Conservation (phyloP, 2,888 invertebrate genomes). For the Ptychoptera contaminata region DNA sequence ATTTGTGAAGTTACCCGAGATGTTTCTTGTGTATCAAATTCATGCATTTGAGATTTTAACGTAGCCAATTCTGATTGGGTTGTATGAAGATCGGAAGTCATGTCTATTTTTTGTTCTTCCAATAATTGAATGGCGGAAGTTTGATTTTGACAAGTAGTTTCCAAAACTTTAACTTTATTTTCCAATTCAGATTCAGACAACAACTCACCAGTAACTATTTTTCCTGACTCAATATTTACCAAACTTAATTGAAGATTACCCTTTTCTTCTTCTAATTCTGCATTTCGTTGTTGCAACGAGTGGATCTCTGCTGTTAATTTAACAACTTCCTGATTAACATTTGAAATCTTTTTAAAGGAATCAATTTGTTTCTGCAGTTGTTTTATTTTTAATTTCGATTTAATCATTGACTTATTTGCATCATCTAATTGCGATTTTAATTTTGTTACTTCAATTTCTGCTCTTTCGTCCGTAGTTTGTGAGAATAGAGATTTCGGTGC, state of each 20-base stretch:
- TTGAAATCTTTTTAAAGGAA: conserved; percentile 47
- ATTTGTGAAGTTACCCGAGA: conserved; percentile 63
- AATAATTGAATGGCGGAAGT: conserved; percentile 22
- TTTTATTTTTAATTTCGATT: conserved; percentile 57
- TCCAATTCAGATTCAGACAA: conserved; percentile 7
- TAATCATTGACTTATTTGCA: conserved; percentile 60
- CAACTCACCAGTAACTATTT: conserved; percentile 31
- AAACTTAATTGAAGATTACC: conserved; percentile 76
- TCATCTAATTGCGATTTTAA: conserved; percentile 57
- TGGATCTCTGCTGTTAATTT: conserved; percentile 45
- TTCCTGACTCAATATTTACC: conserved; percentile 60
- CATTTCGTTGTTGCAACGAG: conserved; percentile 54
- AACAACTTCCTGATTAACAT: conserved; percentile 49
- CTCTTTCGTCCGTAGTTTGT: conserved; percentile 14
- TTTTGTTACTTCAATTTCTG: conserved; percentile 28
- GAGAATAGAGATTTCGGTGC: conserved; percentile 23
- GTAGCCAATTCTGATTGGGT: conserved; percentile 44
- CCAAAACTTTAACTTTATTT: conserved; percentile 12
- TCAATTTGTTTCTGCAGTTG: conserved; percentile 61
- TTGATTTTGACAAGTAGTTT: conserved; percentile 20
- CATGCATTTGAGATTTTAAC: conserved; percentile 43
- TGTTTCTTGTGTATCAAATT: conserved; percentile 45
- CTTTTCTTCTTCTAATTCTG: conserved; percentile 80
- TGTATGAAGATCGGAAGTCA: conserved; percentile 42
- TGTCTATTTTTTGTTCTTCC: conserved; percentile 51